Base-by-base conservation (phyloP, 2,888 invertebrate genomes). In the Coenonympha glycerion region DNA sequence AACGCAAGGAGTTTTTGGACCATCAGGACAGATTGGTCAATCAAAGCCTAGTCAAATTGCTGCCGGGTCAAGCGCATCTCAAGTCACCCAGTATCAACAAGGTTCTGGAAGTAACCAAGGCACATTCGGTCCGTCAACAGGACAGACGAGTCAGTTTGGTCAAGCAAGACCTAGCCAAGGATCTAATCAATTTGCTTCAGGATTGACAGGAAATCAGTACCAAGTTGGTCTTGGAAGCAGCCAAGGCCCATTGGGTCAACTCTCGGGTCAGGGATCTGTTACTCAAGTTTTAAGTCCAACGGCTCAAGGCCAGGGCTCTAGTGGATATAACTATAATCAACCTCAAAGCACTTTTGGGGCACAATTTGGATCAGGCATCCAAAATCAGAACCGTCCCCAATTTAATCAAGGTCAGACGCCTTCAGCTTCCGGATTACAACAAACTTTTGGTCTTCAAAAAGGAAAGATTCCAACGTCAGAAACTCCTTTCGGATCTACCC, bases 241-340 rank as follows among this genome's bases (percentile, higher is more conserved):
- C 8, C 34, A 42, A 18, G 24, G 16, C 33, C 40, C 13, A 39
- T 33, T 11, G 5, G 11, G 21, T 6, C 46, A 47, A 36, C 30
- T 24, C n/a, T 13, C 37, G 13, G 21, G 13, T 4, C 37, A 37
- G 37, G 37, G 22, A 24, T n/a, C 22, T 22, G 13, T 15, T 24
- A 13, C 3, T 26, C 16, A 15, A 21, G 37, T 31, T n/a, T 13
- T 11, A 13, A 22, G 19, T 11, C 45, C 46, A 46, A 19, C 8
- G 4, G 16, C 21, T 15, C 47, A 49, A 41, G 26, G 40, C 15
- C 50, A 36, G 30, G 40, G n/a, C 2, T 39, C 44, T 8, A 40
- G 19, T 5, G 58, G 58, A 15, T 57, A 58, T n/a, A 46, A 51
- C 8, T 58, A 57, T 19, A 46, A 52, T 16, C 53, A 55, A 50